Percentiles rank a stretch among this genome's conserved stretches.
These are phyloP conservation scores for Mactra quadrangularis DNA, from an alignment of 1,140 invertebrate species.

Conservation along the genomic window DNA sequence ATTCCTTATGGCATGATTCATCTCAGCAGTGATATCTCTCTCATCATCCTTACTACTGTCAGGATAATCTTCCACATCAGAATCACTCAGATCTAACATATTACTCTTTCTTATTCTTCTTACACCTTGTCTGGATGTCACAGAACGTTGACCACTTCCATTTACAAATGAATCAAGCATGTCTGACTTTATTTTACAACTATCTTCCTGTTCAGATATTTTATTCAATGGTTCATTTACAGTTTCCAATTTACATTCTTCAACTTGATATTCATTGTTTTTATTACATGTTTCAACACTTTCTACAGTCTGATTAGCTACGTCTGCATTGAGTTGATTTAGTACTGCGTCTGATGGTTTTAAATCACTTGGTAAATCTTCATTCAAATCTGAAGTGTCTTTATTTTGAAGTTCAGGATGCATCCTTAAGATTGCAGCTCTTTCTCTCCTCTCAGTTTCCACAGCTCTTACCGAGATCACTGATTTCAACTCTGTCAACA, in stretches of 20 bases:
- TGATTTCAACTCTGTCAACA: constrained; percentile 55
- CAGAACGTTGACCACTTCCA: constrained; percentile 16
- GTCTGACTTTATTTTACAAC: not conserved
- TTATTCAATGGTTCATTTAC: not conserved
- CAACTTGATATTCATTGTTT: not conserved
- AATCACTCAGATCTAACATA: constrained; percentile 46
- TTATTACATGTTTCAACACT: not conserved
- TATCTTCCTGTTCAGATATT: not conserved
- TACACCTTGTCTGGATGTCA: constrained; percentile 27
- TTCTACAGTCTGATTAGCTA: not conserved
- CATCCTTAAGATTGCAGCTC: constrained; percentile 37
- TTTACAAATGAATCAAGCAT: not conserved
- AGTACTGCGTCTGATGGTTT: not conserved
- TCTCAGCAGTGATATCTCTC: not conserved
- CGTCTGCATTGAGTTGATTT: not conserved
- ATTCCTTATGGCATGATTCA: not conserved
- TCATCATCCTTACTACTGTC: not conserved
- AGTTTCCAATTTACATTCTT: not conserved
- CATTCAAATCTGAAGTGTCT: not conserved
- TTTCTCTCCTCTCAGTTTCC: constrained; percentile 45
- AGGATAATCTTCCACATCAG: constrained; percentile 42
- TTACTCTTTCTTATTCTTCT: constrained; percentile 47
- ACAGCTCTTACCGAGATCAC: constrained; percentile 61
- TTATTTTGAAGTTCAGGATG: constrained; percentile 2
- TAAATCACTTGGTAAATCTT: not conserved